A percentile compares a stretch with the other conserved stretches of the same genome.
Conservation (phyloP, 2,113 vertebrate genomes). For the Trinectes maculatus region DNA sequence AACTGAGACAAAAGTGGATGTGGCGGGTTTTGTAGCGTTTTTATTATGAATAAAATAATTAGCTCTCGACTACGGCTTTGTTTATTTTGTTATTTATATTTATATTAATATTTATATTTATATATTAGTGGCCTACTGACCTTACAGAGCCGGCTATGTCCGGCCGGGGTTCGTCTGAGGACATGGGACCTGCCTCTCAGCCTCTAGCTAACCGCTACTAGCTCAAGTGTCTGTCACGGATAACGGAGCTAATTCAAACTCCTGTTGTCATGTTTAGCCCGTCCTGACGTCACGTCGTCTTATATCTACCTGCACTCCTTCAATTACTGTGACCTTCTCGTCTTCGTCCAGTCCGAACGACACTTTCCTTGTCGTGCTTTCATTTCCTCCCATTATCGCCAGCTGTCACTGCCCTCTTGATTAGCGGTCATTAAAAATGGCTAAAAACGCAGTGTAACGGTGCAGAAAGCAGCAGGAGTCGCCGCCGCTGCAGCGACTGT, state of each 20-base stretch:
- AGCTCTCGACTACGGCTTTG: too few relatives aligned
- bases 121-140: neutral
- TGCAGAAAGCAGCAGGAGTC: constrained; percentile 4
- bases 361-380: constrained; percentile 86
- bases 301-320: constrained; percentile 88
- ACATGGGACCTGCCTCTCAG: constrained; percentile 34
- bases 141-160: neutral
- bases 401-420: neutral
- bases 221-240: neutral
- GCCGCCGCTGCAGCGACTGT: constrained; percentile 42
- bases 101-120: too few relatives aligned
- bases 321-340: constrained; percentile 90
- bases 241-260: neutral
- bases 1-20: neutral
- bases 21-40: too few relatives aligned
- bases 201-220: constrained; percentile 6
- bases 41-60: too few relatives aligned
- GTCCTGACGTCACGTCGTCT: neutral
- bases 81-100: too few relatives aligned
- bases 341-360: constrained; percentile 91
- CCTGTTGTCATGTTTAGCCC: too few relatives aligned
- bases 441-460: neutral
- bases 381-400: constrained; percentile 84
- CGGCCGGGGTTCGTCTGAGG: constrained; percentile 50
- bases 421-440: neutral